Base-by-base conservation (phyloP, 2,113 vertebrate genomes). In the Argyrosomus japonicus region DNA sequence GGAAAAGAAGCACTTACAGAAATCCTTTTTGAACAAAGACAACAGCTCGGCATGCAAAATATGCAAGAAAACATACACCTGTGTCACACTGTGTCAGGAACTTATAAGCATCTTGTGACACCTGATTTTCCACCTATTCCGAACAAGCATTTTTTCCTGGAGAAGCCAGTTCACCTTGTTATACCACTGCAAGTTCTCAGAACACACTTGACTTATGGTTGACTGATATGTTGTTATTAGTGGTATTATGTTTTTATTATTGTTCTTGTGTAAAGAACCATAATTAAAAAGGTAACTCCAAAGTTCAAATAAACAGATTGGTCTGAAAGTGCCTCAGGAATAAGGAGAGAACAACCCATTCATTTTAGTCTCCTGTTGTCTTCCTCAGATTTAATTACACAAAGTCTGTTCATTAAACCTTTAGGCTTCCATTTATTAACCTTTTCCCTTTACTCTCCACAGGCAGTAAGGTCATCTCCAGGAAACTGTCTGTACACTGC, bases 381-480 rank as follows among this genome's bases (percentile, higher is more conserved):
- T 47, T 14, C 45, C 4, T 57, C 71, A 51, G 48, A 57, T 79
- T 68, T 21, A 2, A 17, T 29, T 18, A 19, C 23, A 4, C 6
- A 58, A 32, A 21, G 5, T 45, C 29, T 50, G 14, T 75, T 64
- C 25, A 1, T 81, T 12, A 61, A 62, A 64, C 5, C 5, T 50
- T 67, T 8, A 48, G 21, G 11, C n/a, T 67, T 21, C 3, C 29
- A 50, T 12, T 53, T 56, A 23, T 19, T 3, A 69, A 15, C 43
- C 1, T 68, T 68, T 85, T 4, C 10, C 7, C 25, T 40, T 62
- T 23, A 0, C 68, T 63, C 60, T 51, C 65, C 36, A 62, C 90
- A 97, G 96, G 97, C 64, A 96, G 85, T 0, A 96, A 96, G 87
- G 96, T 97, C 58, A 96, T 97, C 75, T 97, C 97, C 0, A 94